Base-by-base conservation (phyloP, 2,113 vertebrate species). In the Brachionichthys hirsutus region DNA sequence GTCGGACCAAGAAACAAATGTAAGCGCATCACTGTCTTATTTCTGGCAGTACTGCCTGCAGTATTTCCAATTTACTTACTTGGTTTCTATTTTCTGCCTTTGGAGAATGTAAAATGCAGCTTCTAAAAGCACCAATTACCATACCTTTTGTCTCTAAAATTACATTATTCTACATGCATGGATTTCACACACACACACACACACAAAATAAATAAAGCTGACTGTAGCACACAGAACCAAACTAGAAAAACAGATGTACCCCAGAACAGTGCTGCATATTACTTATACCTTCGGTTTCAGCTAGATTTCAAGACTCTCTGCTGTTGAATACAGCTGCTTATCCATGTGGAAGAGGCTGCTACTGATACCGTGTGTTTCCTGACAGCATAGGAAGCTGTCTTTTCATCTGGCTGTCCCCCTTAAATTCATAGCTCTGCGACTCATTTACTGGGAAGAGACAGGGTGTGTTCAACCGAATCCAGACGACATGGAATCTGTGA, bases 1-100 rank as follows among this genome's bases (percentile, higher is more conserved):
- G 82, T 81, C 78, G 72, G 75, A 80, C 56, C 48, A 68, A 77
- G 81, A 78, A 70, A 85, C 75, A 66, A 55, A 73, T 82, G 75
- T 62, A 80, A 60, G 38, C 19, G 16, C 46, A 57, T 70, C 54
- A 62, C 67, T 71, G 51, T 77, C 62, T 73, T 67, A 49, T 48
- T 67, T 20, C 55, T 46, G 56, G 16, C 19, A 63, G 47, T 62
- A 36, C 14, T 47, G 51, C 41, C 45, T 53, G 1, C 24, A 30
- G 24, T 30, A 30, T 6, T 45, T 67, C 15, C n/a, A n/a, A 8
- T 69, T 49, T 54, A 53, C 62, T 70, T 44, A 24, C 17, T 30
- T 16, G 24, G 6, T n/a, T n/a, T n/a, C n/a, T 44, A 16, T 70
- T 63, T 47, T 52, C 20, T 55, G 24, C 15, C 13, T 51, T 34